Conservation (phyloP, 2,888 invertebrate species). For the Escarpia spicata region DNA sequence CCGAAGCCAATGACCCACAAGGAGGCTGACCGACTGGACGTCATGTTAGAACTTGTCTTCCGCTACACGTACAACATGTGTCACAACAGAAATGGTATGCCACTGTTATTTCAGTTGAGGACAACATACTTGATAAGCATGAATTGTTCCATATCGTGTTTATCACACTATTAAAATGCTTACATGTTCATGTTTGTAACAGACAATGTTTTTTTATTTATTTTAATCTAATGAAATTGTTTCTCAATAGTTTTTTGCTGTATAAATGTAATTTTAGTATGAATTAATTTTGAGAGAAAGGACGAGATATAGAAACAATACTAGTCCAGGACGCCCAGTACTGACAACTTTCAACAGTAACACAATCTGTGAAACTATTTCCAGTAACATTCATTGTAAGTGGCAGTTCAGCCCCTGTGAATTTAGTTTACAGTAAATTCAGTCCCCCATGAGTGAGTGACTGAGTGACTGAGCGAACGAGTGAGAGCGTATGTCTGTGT, state of each 20-base stretch:
- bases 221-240: too few relatives aligned
- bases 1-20: conserved; percentile 67
- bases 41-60: conserved; percentile 80
- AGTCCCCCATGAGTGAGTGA: not conserved
- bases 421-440: not conserved
- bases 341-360: not conserved
- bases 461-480: too few relatives aligned
- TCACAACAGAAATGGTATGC: not conserved
- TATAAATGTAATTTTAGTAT: too few relatives aligned
- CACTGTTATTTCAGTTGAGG: not conserved
- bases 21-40: conserved; percentile 77
- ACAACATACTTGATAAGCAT: too few relatives aligned
- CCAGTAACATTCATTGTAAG: not conserved
- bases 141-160: too few relatives aligned
- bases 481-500: not conserved
- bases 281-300: too few relatives aligned
- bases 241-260: too few relatives aligned
- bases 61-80: conserved; percentile 67
- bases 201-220: too few relatives aligned
- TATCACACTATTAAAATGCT: too few relatives aligned
- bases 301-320: too few relatives aligned
- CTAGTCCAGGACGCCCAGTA: too few relatives aligned
- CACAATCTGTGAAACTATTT: not conserved
- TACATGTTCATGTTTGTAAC: too few relatives aligned
- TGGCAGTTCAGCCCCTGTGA: not conserved